These are phyloP conservation scores for Chiloscyllium plagiosum DNA, from an alignment of 2,113 vertebrate species.

Conservation along the genomic window DNA sequence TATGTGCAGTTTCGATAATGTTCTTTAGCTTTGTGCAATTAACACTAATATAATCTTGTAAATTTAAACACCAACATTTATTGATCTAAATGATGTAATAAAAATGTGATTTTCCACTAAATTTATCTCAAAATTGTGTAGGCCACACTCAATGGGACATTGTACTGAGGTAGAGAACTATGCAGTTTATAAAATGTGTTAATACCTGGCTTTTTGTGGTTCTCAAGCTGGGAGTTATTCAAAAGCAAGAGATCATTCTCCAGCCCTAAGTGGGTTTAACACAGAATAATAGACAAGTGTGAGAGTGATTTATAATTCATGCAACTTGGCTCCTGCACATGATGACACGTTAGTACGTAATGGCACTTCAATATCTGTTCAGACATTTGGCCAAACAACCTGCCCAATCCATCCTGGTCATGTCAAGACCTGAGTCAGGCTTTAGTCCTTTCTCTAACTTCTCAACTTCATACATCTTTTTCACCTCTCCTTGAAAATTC, in stretches of 20 bases:
- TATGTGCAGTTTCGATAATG: background rate
- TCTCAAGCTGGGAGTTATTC: background rate
- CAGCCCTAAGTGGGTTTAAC: background rate
- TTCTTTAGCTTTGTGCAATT: constrained; percentile 9
- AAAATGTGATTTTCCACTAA: constrained; percentile 35
- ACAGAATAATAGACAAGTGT: background rate
- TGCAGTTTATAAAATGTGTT: background rate
- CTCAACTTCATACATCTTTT: background rate
- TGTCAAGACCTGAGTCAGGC: background rate
- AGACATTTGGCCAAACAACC: background rate
- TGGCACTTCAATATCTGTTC: background rate
- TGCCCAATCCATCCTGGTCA: too few relatives aligned
- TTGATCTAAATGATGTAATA: constrained; percentile 17
- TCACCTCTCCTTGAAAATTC: background rate
- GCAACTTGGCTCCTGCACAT: background rate
- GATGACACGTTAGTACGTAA: background rate
- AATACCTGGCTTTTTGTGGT: background rate
- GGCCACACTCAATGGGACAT: background rate
- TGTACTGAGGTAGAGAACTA: background rate
- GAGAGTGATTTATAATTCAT: background rate
- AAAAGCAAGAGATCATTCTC: background rate
- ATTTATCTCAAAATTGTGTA: constrained; percentile 14
- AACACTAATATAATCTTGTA: constrained; percentile 24
- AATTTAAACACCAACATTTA: constrained; percentile 6
- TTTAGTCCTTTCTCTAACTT: background rate